Base-by-base conservation (phyloP, 2,797 vertebrate genomes). In the Danio tinwini region DNA sequence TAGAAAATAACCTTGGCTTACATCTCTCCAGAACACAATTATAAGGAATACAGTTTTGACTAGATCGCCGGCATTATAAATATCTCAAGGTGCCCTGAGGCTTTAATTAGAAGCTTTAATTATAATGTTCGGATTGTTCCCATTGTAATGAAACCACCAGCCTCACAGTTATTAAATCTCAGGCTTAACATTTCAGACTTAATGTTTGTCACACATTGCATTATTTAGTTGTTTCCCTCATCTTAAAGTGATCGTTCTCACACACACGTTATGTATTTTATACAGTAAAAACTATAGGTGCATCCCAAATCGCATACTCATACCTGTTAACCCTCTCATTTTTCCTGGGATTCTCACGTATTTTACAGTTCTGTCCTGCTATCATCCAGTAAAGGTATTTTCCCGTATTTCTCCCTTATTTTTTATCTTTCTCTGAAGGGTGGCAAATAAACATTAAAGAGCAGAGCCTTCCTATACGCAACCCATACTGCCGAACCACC, bases 11-110 rank as follows among this genome's bases (percentile, higher is more conserved):
- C 50, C 58, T 52, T 53, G 47, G 44, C 52, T 69, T 59, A 45
- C 70, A 53, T 65, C 16, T 37, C 40, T 29, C 45, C 9, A 13
- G 59, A 65, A 74, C 70, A 16, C 40, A 14, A 21, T 56, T 52
- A 58, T 39, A 56, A 78, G 21, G 70, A 72, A 76, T 44, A 21
- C 21, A 76, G 37, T 69, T 52, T 39, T 72, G 65, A 61, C 53
- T 68, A 47, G 49, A 75, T 76, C 61, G 16, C 72, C 76, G 65
- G 42, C 44, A 65, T 63, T 49, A 42, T 55, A 68, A 74, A 59
- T 49, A 70, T 19, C 17, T 64, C 39, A 37, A n/a, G 53, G 68
- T 55, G 47, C 53, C 68, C 77, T 37, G 3, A 44, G 67, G 76
- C 47, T 71, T 70, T 71, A 71, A 62, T 55, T 63, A 64, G 40